Percentiles rank a stretch among this genome's conserved stretches.
Evolutionary conservation across 2,888 invertebrate species (phyloP).

Genomic region (Syritta pipiens): DNA sequence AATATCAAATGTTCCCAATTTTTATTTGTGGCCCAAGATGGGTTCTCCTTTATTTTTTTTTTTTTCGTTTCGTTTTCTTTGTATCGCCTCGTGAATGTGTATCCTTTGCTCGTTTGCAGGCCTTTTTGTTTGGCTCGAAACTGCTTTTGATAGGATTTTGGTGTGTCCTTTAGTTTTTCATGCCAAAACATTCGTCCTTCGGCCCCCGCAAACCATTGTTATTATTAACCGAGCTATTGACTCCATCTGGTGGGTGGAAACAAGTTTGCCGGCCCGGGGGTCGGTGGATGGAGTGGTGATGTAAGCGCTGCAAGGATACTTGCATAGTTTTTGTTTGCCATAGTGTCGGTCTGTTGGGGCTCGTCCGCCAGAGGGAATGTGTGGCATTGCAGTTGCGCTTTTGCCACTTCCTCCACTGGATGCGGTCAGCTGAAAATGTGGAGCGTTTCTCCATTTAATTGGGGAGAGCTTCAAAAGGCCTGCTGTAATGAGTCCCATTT

Average conservation of each 20-base stretch:
- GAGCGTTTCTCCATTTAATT: too few species aligned
- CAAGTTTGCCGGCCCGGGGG: too few species aligned
- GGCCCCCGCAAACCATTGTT: constrained; percentile 35
- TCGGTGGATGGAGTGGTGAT: too few species aligned
- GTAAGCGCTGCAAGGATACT: too few species aligned
- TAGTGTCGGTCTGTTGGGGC: too few species aligned
- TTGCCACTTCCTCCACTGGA: too few species aligned
- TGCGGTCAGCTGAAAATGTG: too few species aligned
- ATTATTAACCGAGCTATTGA: constrained; percentile 58
- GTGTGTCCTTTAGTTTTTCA: constrained; percentile 28
- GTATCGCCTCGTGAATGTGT: constrained; percentile 22
- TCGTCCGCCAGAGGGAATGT: too few species aligned
- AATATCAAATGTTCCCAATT: constrained; percentile 62
- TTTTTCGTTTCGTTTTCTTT: constrained; percentile 9
- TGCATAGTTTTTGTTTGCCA: too few species aligned
- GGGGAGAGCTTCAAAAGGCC: too few species aligned
- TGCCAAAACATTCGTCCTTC: constrained; percentile 23
- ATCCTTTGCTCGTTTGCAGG: constrained; percentile 49
- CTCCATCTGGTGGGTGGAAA: constrained; percentile 54
- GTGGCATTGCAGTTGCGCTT: too few species aligned
- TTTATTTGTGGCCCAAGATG: constrained; percentile 50
- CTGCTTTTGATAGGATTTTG: constrained; percentile 63
- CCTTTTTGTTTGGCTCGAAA: constrained; percentile 38
- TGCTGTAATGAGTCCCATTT: too few species aligned
- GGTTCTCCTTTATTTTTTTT: not conserved